Conservation (phyloP, 2,888 invertebrate species). For the Thera britannica region DNA sequence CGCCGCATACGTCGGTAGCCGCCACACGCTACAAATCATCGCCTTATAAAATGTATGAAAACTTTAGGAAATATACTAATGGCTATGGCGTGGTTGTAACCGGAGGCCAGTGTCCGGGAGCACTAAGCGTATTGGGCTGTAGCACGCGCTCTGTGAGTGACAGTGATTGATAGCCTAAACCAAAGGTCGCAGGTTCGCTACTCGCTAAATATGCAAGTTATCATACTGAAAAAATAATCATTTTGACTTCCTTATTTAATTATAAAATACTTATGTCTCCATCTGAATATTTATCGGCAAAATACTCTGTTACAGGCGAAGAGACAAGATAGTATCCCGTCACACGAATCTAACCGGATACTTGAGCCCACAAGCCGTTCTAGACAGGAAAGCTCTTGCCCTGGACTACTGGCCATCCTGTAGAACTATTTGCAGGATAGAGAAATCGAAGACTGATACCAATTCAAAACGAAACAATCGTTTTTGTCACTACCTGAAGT, state of each 20-base stretch:
- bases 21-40: too few species aligned
- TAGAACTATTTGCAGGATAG: slow-evolving; percentile 88
- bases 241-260: too few species aligned
- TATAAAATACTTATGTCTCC: neutral
- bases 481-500: slow-evolving; percentile 91
- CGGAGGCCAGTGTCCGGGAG: too few species aligned
- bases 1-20: too few species aligned
- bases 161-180: slow-evolving; percentile 29
- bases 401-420: slow-evolving; percentile 89
- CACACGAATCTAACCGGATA: slow-evolving; percentile 75
- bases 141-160: slow-evolving; percentile 17
- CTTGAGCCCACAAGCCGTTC: slow-evolving; percentile 71
- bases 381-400: slow-evolving; percentile 83
- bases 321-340: slow-evolving; percentile 65
- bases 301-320: slow-evolving; percentile 73
- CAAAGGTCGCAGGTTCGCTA: slow-evolving; percentile 36
- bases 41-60: too few species aligned
- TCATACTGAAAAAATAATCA: neutral
- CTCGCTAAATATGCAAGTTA: slow-evolving; percentile 19
- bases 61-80: too few species aligned
- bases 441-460: slow-evolving; percentile 84
- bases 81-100: too few species aligned
- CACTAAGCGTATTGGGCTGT: too few species aligned
- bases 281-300: slow-evolving; percentile 8
- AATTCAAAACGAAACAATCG: slow-evolving; percentile 89